Evolutionary conservation across 2,888 invertebrate species (phyloP).

Genomic region (Xanthorhoe spadicearia): DNA sequence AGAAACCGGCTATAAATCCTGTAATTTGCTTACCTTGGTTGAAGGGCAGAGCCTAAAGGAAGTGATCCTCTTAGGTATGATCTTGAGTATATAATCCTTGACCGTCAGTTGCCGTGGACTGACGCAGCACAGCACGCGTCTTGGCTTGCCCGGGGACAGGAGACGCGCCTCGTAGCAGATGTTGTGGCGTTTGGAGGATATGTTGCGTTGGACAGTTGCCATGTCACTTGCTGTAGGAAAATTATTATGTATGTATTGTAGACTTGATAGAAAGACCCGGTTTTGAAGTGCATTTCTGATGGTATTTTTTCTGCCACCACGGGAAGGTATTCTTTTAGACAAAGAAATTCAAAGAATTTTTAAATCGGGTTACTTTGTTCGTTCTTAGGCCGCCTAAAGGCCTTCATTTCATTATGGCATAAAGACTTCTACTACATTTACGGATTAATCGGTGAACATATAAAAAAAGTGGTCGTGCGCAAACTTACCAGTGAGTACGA

Average conservation of each 20-base stretch:
- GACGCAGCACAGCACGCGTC: constrained; percentile 95
- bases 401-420: too few relatives aligned
- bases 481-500: constrained; percentile 91
- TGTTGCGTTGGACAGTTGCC: constrained; percentile 93
- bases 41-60: constrained; percentile 97
- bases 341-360: too few relatives aligned
- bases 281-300: too few relatives aligned
- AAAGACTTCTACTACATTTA: too few relatives aligned
- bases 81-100: constrained; percentile 96
- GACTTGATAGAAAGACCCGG: too few relatives aligned
- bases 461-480: background rate
- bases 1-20: too few relatives aligned
- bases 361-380: too few relatives aligned
- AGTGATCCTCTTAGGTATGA: constrained; percentile 95
- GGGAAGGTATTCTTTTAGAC: too few relatives aligned
- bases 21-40: constrained; percentile 91
- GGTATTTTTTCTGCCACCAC: too few relatives aligned
- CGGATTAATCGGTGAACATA: too few relatives aligned
- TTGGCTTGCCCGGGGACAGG: constrained; percentile 86
- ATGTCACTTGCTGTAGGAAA: constrained; percentile 82
- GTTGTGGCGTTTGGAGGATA: constrained; percentile 93
- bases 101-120: constrained; percentile 95
- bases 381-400: too few relatives aligned
- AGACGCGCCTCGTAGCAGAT: constrained; percentile 93
- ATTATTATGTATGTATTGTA: too few relatives aligned